Conservation (phyloP, 2,888 invertebrate species). For the Lochmaea crataegi region DNA sequence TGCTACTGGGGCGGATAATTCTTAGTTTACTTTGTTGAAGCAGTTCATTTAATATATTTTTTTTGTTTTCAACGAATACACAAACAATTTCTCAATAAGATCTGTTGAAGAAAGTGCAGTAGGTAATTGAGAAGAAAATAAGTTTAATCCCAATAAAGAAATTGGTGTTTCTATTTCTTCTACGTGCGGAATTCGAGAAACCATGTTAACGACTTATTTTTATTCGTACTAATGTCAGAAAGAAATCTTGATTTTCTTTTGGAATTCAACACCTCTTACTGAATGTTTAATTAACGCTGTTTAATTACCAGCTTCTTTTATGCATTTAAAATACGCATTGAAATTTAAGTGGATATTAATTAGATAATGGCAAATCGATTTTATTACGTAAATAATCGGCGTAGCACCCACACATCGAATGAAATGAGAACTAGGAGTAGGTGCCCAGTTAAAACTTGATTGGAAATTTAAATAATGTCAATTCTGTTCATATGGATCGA, state of each 20-base stretch:
- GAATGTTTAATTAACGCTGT: background rate
- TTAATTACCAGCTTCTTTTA: too few relatives aligned
- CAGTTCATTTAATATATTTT: background rate
- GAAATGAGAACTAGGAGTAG: too few relatives aligned
- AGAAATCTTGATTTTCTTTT: conserved; percentile 22
- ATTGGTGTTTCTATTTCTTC: conserved; percentile 32
- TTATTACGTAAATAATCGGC: background rate
- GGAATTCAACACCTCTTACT: background rate
- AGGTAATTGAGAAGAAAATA: conserved; percentile 12
- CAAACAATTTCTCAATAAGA: background rate
- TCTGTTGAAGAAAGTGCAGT: conserved; percentile 11
- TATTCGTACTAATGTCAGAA: conserved; percentile 21
- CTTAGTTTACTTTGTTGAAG: background rate
- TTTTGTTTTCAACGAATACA: background rate
- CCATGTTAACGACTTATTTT: conserved; percentile 41
- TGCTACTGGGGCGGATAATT: too few relatives aligned
- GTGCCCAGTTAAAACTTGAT: too few relatives aligned
- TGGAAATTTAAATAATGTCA: too few relatives aligned
- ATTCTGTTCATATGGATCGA: too few relatives aligned
- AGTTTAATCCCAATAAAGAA: conserved; percentile 27
- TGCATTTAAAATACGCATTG: background rate
- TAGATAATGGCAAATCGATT: background rate
- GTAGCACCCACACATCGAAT: too few relatives aligned
- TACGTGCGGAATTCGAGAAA: conserved; percentile 39
- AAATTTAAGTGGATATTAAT: background rate